Percentiles rank a stretch among this genome's conserved stretches.
Conservation (phyloP, 1,140 invertebrate genomes). For the Drosophila kikkawai region DNA sequence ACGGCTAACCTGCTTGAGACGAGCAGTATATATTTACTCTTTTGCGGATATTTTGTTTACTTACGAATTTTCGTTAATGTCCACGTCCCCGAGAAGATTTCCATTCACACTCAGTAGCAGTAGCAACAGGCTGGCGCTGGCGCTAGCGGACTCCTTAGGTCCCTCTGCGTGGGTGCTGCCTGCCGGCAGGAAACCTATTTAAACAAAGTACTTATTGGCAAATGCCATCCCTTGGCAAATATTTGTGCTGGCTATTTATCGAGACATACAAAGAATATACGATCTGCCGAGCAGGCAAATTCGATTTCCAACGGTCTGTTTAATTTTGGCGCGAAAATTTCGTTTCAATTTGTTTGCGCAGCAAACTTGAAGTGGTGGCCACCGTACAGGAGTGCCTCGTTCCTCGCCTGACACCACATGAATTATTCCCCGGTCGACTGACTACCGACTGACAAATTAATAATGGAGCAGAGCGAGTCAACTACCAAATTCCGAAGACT, state of each 20-base stretch:
- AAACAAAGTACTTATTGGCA: constrained; percentile 80
- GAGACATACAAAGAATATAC: constrained; percentile 28
- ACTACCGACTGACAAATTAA: constrained; percentile 46
- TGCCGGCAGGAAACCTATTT: constrained; percentile 70
- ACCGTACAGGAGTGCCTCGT: background rate
- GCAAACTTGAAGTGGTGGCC: constrained; percentile 23
- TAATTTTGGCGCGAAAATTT: constrained; percentile 67
- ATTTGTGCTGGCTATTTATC: constrained; percentile 60
- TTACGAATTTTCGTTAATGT: constrained; percentile 72
- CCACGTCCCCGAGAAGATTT: constrained; percentile 48
- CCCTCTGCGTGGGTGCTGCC: constrained; percentile 38
- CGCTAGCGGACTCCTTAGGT: constrained; percentile 1
- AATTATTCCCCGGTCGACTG: constrained; percentile 31
- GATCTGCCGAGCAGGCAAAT: constrained; percentile 44
- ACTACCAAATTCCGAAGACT: constrained; percentile 30
- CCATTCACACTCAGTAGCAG: constrained; percentile 42
- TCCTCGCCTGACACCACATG: constrained; percentile 43
- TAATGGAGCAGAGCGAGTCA: constrained; percentile 38
- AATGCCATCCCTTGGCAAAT: constrained; percentile 79
- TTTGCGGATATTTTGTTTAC: constrained; percentile 77
- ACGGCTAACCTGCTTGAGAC: constrained; percentile 43
- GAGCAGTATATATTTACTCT: constrained; percentile 69
- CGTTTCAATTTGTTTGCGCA: constrained; percentile 51
- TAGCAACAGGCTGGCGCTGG: constrained; percentile 17
- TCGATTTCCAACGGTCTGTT: constrained; percentile 48